phyloP scores from a whole-genome alignment of 2,888 invertebrate species.

The Phyllotreta striolata region DNA sequence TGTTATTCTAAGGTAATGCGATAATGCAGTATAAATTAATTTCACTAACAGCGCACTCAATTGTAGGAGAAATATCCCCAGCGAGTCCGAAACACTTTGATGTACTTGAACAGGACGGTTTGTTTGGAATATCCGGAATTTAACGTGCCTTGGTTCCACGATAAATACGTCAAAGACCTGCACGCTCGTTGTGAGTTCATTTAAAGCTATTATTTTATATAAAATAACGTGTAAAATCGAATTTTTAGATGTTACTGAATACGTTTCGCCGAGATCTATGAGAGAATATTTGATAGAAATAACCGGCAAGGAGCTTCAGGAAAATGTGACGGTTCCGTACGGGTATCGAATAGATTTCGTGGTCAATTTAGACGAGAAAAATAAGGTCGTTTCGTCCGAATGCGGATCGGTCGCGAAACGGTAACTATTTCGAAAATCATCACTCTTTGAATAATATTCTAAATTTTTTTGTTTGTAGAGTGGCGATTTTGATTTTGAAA shows the following conservation, averaged over 20 bases:
- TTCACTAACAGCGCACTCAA: slow-evolving; percentile 2
- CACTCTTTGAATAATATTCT: too few relatives aligned
- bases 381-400: slow-evolving; percentile 39
- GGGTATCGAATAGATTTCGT: slow-evolving; percentile 62
- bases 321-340: slow-evolving; percentile 59
- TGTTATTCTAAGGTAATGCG: slow-evolving; percentile 64
- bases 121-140: slow-evolving; percentile 71
- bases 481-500: slow-evolving; percentile 63
- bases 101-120: slow-evolving; percentile 70
- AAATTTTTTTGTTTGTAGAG: slow-evolving; percentile 52
- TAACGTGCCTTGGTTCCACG: slow-evolving; percentile 73
- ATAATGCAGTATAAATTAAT: neutral
- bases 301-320: slow-evolving; percentile 47
- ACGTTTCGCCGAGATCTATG: slow-evolving; percentile 39
- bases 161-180: slow-evolving; percentile 66
- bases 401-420: slow-evolving; percentile 40
- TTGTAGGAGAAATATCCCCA: slow-evolving; percentile 65
- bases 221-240: too few relatives aligned
- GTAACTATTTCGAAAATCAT: slow-evolving; percentile 39
- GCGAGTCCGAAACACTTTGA: slow-evolving; percentile 65
- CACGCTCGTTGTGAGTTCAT: slow-evolving; percentile 59
- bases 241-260: slow-evolving; percentile 31
- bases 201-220: neutral
- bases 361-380: slow-evolving; percentile 49
- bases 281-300: slow-evolving; percentile 51